These are phyloP conservation scores for Atethmia centrago DNA, from an alignment of 2,888 invertebrate genomes.

Conservation along the genomic window DNA sequence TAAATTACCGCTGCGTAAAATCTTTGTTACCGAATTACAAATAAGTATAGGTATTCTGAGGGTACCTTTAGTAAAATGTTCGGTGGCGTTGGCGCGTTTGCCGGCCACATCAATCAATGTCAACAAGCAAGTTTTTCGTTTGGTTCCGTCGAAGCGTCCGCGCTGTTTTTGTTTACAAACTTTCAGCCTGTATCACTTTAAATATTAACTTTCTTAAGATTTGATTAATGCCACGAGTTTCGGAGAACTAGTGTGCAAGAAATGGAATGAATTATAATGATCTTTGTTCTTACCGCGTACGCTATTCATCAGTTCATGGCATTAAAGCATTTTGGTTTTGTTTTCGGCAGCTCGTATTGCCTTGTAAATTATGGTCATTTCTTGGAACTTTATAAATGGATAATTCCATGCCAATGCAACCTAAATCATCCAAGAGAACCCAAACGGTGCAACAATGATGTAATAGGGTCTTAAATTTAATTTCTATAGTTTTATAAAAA, in stretches of 20 bases:
- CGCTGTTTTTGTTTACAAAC: constrained; percentile 86
- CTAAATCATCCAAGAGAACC: neutral
- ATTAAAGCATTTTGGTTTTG: constrained; percentile 20
- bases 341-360: constrained; percentile 13
- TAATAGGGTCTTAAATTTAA: too few relatives aligned
- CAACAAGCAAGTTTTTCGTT: constrained; percentile 86
- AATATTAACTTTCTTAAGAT: constrained; percentile 79
- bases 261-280: constrained; percentile 62
- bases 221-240: constrained; percentile 76
- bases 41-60: constrained; percentile 70
- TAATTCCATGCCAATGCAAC: neutral
- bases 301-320: constrained; percentile 42
- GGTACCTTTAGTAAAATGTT: constrained; percentile 78
- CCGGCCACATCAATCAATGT: constrained; percentile 87
- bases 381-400: neutral
- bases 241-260: constrained; percentile 60
- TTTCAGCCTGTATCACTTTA: constrained; percentile 84
- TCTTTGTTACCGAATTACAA: constrained; percentile 68
- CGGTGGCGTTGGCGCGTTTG: constrained; percentile 77
- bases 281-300: constrained; percentile 38
- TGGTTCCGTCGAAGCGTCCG: constrained; percentile 81
- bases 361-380: constrained; percentile 11
- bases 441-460: neutral
- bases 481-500: too few relatives aligned
- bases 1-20: constrained; percentile 66